These are phyloP conservation scores for Urocynchramus pylzowi DNA, from an alignment of 2,113 vertebrate genomes.

Conservation along the genomic window DNA sequence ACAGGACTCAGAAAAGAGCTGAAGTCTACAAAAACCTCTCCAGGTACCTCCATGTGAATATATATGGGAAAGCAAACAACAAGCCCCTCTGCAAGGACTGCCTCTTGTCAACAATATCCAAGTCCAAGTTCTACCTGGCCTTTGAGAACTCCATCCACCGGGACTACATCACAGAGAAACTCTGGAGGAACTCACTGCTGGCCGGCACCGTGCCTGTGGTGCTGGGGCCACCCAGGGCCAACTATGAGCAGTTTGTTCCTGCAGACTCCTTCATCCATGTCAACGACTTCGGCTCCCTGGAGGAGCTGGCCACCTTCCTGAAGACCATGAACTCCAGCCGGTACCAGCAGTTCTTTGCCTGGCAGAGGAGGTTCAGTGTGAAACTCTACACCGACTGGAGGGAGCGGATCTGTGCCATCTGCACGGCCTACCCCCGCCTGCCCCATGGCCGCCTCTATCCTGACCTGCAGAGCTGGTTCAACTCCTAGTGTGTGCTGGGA, in stretches of 20 bases:
- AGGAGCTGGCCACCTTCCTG: constrained; percentile 78
- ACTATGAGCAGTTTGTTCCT: constrained; percentile 82
- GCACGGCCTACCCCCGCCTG: constrained; percentile 65
- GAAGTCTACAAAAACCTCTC: constrained; percentile 74
- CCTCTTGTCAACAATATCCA: constrained; percentile 78
- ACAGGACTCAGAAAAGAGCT: constrained; percentile 71
- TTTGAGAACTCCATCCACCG: constrained; percentile 85
- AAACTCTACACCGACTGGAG: constrained; percentile 78
- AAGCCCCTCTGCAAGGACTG: constrained; percentile 52
- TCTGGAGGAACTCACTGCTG: constrained; percentile 85
- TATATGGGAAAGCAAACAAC: constrained; percentile 75
- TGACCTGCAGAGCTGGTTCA: constrained; percentile 76
- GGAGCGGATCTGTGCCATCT: constrained; percentile 85
- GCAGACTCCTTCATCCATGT: constrained; percentile 86
- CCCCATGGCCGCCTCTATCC: constrained; percentile 41
- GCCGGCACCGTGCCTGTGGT: constrained; percentile 83
- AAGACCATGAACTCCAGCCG: constrained; percentile 68
- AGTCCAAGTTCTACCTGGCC: constrained; percentile 90
- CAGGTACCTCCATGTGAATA: constrained; percentile 66
- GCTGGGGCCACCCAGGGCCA: constrained; percentile 77
- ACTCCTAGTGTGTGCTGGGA: neutral
- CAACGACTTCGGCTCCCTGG: constrained; percentile 79
- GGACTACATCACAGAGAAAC: constrained; percentile 95
- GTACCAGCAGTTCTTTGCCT: constrained; percentile 79
- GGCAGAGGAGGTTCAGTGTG: constrained; percentile 73